Base-by-base conservation (phyloP, 1,140 invertebrate species). In the Antheraea pernyi region DNA sequence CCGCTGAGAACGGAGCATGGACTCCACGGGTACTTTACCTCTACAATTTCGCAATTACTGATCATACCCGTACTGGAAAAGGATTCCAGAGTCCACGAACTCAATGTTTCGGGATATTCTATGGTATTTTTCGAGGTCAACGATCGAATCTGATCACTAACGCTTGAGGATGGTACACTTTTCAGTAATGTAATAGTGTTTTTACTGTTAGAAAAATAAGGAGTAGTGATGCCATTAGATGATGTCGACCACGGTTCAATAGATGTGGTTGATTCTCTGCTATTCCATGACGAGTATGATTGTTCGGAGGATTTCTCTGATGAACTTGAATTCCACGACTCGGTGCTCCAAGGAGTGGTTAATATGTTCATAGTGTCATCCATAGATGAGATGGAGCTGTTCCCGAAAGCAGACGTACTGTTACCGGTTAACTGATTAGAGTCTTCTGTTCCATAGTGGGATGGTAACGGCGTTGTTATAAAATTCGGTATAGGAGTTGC, bases 351-450 rank as follows among this genome's bases (percentile, higher is more conserved):
- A 0, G 85, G 82, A 3, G 82, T 79, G 6, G 73, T 75, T 30
- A 86, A 78, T 81, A 85, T 87, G 59, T 77, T 80, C 8, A 90
- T 60, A 0, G 83, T 89, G 69, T 81, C 74, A 7, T 84, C 76
- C 7, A 68, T 80, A 0, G 65, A 64, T 59, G 36, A 9, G 30
- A 11, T 59, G 22, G 19, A 37, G 37, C 6, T 59, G 11, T 59
- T 36, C 46, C 19, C 53, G 7, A 58, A 63, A 18, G 60, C 60
- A 11, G 68, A 70, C 5, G 30, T 37, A 59, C 18, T 64, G 46
- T 19, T 9, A 11, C 30, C 30, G 61, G 6, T 22, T 36, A 4
- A 37, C 10, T 42, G n/a, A 18, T 9, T 42, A 5, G 39, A 65
- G 16, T 61, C 60, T 61, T 16, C 11, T 1, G 19, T 30, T 30